Conservation (phyloP, 2,797 vertebrate genomes). For the Syngnathus acus region DNA sequence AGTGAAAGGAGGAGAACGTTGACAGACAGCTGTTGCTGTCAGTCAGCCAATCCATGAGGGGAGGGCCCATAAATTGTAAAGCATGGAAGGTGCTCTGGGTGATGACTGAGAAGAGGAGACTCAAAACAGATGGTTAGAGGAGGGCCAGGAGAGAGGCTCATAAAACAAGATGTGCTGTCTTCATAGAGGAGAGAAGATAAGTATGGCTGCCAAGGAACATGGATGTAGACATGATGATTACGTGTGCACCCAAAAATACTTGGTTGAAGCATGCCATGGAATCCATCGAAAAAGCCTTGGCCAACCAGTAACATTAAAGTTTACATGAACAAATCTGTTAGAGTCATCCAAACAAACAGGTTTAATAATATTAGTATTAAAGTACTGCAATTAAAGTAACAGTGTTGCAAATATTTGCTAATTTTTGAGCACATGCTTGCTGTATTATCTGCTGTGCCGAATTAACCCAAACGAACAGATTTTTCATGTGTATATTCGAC, state of each 20-base stretch:
- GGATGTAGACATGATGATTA: neutral
- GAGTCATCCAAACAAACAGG: neutral
- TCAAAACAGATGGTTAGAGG: slow-evolving; percentile 6
- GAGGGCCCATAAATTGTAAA: slow-evolving; percentile 32
- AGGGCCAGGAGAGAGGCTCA: neutral
- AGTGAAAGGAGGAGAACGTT: neutral
- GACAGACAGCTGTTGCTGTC: slow-evolving; percentile 57
- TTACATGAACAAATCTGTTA: neutral
- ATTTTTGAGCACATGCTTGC: too few species aligned
- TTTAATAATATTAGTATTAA: neutral
- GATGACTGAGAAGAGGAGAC: slow-evolving; percentile 22
- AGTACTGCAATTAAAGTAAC: neutral
- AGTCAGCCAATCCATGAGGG: slow-evolving; percentile 38
- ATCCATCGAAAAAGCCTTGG: neutral
- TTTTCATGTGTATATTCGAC: too few species aligned
- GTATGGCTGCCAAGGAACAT: neutral
- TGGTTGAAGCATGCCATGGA: neutral
- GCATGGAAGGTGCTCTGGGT: slow-evolving; percentile 17
- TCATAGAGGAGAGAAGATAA: neutral
- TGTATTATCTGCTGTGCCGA: too few species aligned
- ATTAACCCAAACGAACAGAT: too few species aligned
- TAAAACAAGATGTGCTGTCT: neutral
- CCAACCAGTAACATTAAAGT: neutral
- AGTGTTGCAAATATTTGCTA: neutral
- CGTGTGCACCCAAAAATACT: neutral